phyloP scores from a whole-genome alignment of 2,113 vertebrate species.

The Stigmatopora argus region DNA sequence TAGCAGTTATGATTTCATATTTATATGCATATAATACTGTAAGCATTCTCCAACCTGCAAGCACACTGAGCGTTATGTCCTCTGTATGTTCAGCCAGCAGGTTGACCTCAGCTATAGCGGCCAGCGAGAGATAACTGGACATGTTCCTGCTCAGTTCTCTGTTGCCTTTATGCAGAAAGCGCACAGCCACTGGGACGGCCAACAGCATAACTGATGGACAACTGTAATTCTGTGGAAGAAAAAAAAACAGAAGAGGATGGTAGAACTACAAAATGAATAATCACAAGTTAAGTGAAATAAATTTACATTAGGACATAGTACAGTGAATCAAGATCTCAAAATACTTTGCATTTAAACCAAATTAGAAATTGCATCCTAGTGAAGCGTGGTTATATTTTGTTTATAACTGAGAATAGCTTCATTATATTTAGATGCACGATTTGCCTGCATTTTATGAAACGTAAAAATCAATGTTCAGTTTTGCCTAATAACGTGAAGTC shows the following conservation, averaged over 20 bases:
- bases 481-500: no score
- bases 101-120: constrained; percentile 80
- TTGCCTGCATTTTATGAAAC: neutral
- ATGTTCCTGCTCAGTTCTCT: constrained; percentile 88
- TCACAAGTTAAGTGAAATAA: neutral
- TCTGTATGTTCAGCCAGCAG: constrained; percentile 86
- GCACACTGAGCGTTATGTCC: constrained; percentile 78
- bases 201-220: constrained; percentile 82
- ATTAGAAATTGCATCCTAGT: no score
- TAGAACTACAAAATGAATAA: neutral
- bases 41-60: constrained; percentile 78
- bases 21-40: neutral
- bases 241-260: constrained; percentile 22
- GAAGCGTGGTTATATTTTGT: neutral
- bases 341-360: no score
- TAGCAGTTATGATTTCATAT: neutral
- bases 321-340: no score
- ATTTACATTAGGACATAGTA: neutral
- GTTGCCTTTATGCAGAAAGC: constrained; percentile 84
- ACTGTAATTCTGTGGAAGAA: constrained; percentile 82
- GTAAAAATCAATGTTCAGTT: no score
- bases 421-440: neutral
- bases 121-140: constrained; percentile 91
- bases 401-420: neutral
- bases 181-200: constrained; percentile 90